Percentiles rank a stretch among this genome's conserved stretches.
These are phyloP conservation scores for Paramormyrops hopkinsi DNA, from an alignment of 2,797 vertebrate genomes.

Conservation along the genomic window DNA sequence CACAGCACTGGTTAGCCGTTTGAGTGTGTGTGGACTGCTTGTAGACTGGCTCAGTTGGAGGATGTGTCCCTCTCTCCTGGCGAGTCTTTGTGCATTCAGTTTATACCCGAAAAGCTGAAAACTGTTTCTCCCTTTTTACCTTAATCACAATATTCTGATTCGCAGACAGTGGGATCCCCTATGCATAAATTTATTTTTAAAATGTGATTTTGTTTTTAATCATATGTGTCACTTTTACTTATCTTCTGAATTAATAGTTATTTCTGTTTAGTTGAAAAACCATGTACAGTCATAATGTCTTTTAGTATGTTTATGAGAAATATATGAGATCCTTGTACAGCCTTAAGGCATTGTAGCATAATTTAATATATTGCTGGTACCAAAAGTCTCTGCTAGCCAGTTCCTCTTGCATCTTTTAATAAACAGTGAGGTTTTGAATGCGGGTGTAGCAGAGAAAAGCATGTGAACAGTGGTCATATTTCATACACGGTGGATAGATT, in stretches of 20 bases:
- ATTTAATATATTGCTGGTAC: not conserved
- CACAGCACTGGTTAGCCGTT: not conserved
- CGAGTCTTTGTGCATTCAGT: not conserved
- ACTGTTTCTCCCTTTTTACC: not conserved
- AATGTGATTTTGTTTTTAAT: not conserved
- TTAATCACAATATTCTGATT: not conserved
- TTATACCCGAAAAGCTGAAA: not conserved
- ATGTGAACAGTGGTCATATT: conserved; percentile 60
- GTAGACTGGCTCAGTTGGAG: not conserved
- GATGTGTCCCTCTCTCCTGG: conserved; percentile 52
- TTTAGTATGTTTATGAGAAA: not conserved
- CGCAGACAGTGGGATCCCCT: not conserved
- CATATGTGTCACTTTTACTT: not conserved
- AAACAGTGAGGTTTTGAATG: conserved; percentile 40
- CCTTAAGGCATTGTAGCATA: not conserved
- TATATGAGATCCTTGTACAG: not conserved
- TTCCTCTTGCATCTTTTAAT: conserved; percentile 51
- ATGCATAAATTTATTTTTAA: not conserved
- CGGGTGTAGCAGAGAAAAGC: conserved; percentile 44
- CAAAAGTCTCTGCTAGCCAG: not conserved
- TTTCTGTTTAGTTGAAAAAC: not conserved
- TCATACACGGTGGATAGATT: conserved; percentile 62
- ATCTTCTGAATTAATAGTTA: not conserved
- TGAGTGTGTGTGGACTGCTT: not conserved
- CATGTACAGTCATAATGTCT: not conserved